Evolutionary conservation across 2,113 vertebrate species (phyloP).

Genomic region (Trematomus loennbergii): DNA sequence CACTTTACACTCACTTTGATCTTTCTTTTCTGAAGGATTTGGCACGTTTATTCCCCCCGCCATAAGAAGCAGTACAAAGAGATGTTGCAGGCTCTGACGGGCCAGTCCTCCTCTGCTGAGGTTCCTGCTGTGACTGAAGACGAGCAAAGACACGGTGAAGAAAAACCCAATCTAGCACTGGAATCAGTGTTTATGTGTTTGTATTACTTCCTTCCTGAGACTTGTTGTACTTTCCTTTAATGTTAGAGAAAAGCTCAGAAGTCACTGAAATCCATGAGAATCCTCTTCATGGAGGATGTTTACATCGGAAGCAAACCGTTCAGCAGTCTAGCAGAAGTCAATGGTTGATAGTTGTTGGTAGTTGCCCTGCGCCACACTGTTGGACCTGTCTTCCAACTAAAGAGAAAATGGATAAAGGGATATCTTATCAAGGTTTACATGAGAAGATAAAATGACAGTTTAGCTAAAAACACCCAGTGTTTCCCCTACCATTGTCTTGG

Average conservation of each 20-base stretch:
- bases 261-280: neutral
- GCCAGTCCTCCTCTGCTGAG: slow-evolving; percentile 24
- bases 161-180: too few relatives aligned
- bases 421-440: neutral
- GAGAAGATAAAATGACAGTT: neutral
- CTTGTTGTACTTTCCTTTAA: neutral
- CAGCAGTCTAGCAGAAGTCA: neutral
- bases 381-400: too few relatives aligned
- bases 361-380: neutral
- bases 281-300: neutral
- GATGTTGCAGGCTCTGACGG: slow-evolving; percentile 78
- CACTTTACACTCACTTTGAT: neutral
- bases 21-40: slow-evolving; percentile 80
- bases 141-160: slow-evolving; percentile 27
- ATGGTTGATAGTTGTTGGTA: neutral
- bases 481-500: too few relatives aligned
- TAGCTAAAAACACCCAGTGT: too few relatives aligned
- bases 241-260: neutral
- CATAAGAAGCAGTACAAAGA: slow-evolving; percentile 86
- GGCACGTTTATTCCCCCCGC: slow-evolving; percentile 84
- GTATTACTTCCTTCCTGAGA: neutral
- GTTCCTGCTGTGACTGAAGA: slow-evolving; percentile 5
- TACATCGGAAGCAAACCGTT: neutral
- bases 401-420: neutral
- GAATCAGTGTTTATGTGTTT: neutral